phyloP scores from a whole-genome alignment of 2,888 invertebrate genomes.

The Thalpophila matura region DNA sequence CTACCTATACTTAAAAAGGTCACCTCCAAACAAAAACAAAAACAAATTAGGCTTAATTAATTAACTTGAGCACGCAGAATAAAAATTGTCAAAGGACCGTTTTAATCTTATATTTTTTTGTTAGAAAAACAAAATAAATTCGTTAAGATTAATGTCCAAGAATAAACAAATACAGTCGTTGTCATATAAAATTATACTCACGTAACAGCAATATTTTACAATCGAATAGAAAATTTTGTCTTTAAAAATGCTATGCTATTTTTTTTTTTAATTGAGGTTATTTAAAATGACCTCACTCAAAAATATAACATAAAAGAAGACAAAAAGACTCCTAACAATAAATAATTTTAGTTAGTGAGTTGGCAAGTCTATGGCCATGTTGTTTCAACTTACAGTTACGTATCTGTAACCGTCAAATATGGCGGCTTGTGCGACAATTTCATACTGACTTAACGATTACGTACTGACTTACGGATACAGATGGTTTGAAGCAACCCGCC shows the following conservation, averaged over 20 bases:
- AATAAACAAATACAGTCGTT: neutral
- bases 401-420: no score
- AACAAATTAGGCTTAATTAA: neutral
- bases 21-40: neutral
- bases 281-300: neutral
- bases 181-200: neutral
- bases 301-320: neutral
- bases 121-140: neutral
- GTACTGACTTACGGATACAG: no score
- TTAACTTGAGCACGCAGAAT: neutral
- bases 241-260: neutral
- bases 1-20: neutral
- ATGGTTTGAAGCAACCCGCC: no score
- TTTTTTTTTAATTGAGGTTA: neutral
- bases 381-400: no score
- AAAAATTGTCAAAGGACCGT: conserved; percentile 4
- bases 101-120: neutral
- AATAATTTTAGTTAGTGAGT: no score
- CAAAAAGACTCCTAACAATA: neutral
- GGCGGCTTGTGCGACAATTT: no score
- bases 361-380: no score
- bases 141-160: neutral
- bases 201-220: conserved; percentile 4
- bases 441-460: no score
- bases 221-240: neutral